Base-by-base conservation (phyloP, 2,797 vertebrate genomes). In the Sebastiscus tertius region DNA sequence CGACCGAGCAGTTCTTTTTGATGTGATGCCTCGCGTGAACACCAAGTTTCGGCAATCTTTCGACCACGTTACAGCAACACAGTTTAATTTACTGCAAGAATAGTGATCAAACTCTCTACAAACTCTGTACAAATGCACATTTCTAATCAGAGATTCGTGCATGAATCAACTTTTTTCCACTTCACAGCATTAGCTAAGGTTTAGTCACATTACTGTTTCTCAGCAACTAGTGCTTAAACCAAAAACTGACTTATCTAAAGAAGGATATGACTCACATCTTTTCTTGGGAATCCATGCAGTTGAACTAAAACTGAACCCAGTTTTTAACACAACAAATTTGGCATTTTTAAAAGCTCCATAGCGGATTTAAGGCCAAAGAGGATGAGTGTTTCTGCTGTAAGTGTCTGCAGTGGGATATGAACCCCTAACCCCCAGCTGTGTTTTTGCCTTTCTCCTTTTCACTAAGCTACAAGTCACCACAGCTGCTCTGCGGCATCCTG, bases 1-100 rank as follows among this genome's bases (percentile, higher is more conserved):
- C 5, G 63, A 55, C 82, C 5, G 39, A 75, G 67, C 1, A 5
- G 36, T 46, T 77, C 73, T 69, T 86, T 86, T 87, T 62, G 49
- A 80, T 75, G 63, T 14, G 18, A 76, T 1, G 54, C 39, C 64
- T 52, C 1, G 22, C 49, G 31, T 78, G 46, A 16, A 4, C 72
- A 39, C 78, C 72, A 80, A 59, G 79, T 71, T 46, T 26, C 34
- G 1, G 72, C 69, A 67, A 60, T 80, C 79, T 68, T 60, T 46
- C 3, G 0, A 27, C 55, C 3, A 1, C 0, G 16, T 55, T 55
- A 34, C 59, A 34, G 49, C n/a, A 13, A 68, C 26, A 2, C 11
- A 3, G 18, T 16, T 74, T 12, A 26, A 73, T 80, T 75, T 34
- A 72, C 34, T 4, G 56, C 58, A n/a, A 4, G 61, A 55, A 26